Evolutionary conservation across 2,113 vertebrate species (phyloP), one percentile per base, ranked within the genome.

Genomic region (Gobius niger): DNA sequence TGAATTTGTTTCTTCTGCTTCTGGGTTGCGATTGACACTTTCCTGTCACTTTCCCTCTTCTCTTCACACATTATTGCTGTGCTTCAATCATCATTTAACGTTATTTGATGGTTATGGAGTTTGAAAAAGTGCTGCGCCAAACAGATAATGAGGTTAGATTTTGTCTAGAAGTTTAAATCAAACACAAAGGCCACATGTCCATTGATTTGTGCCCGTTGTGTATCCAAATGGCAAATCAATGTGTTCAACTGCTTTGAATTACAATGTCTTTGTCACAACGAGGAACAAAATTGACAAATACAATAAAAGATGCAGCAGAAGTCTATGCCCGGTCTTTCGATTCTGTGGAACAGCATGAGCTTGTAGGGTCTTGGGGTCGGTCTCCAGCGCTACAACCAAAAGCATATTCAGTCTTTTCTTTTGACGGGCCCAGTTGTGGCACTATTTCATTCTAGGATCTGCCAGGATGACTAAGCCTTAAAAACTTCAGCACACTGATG

Each of bases 211-310:
- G 64, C 67, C 76, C 44, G 47, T 70, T 52, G 77, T 61, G 68
- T 70, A 62, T 77, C 69, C 59, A 82, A 82, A 85, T 82, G 80
- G 34, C 65, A 80, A 62, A 75, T 81, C 76, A 69, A 77, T 82
- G 54, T 40, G 57, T 62, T 61, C 15, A 63, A 64, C 62, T 67
- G 60, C 70, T 78, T 44, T 60, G 63, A 82, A 64, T 60, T 63
- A 65, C 51, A 65, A 18, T 62, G 76, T 63, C 44, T 77, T 67
- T 69, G 63, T 74, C 24, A 14, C 54, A 57, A 57, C 19, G 24
- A 40, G 54, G 19, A 57, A 57, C 24, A 15, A 15, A 12, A 57
- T 41, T 40, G 3, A 34, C 2, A 34, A 34, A 34, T 34, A 34
- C 3, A 57, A 40, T 40, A 40, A 44, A 60, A 60, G 57, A 60